Percentiles rank a stretch among this genome's conserved stretches.
These are phyloP conservation scores for Nannoperca australis DNA, from an alignment of 2,797 vertebrate genomes.

Conservation along the genomic window DNA sequence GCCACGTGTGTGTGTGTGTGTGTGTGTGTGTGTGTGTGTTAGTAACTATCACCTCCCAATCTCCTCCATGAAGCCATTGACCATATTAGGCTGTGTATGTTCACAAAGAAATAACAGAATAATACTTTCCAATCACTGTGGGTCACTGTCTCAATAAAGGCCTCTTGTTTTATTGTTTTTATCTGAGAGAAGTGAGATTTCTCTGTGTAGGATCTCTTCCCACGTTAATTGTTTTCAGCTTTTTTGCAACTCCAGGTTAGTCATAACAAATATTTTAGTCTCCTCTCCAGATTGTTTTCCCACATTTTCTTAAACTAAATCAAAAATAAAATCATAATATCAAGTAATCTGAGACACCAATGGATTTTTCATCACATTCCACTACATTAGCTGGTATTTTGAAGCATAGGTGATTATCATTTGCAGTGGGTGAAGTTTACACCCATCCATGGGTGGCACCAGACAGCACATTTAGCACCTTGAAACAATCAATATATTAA, in stretches of 20 bases:
- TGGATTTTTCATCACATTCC: not conserved
- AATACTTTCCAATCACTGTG: not conserved
- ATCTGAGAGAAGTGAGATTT: constrained; percentile 10
- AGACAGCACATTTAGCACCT: not conserved
- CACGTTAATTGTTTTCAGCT: constrained; percentile 22
- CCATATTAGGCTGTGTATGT: constrained; percentile 21
- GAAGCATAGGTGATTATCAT: not conserved
- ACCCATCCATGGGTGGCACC: not conserved
- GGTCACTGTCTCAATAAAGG: not conserved
- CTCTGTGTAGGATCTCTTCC: not conserved
- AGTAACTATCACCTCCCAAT: constrained; percentile 31
- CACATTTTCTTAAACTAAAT: not conserved
- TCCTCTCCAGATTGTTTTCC: not conserved
- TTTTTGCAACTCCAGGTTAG: not conserved
- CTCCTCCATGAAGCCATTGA: constrained; percentile 24
- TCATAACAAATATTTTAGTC: not conserved
- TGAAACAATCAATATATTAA: not conserved
- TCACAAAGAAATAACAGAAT: constrained; percentile 35
- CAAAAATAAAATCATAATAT: not conserved
- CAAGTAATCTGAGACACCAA: not conserved
- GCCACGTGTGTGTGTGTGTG: constrained; percentile 40
- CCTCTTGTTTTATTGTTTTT: constrained; percentile 1
- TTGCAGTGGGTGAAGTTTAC: not conserved
- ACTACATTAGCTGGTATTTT: not conserved
- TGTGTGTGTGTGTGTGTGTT: constrained; percentile 46